These are phyloP conservation scores for Meda fulgida DNA, from an alignment of 2,797 vertebrate genomes.

Conservation along the genomic window DNA sequence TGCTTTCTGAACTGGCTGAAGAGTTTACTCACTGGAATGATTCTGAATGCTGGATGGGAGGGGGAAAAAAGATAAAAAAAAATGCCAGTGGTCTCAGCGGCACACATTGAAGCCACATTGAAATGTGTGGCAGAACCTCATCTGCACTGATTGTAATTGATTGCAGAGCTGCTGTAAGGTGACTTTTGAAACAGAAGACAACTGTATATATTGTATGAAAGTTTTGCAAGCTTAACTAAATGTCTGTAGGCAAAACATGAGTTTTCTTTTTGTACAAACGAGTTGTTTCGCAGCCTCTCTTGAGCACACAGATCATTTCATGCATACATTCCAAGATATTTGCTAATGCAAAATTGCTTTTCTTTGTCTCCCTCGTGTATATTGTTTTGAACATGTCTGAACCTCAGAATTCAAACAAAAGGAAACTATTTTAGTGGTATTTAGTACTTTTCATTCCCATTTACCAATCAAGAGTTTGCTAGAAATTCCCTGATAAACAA, in stretches of 20 bases:
- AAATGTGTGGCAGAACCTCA: conserved; percentile 60
- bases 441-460: not conserved
- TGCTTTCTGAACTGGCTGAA: conserved; percentile 64
- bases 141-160: conserved; percentile 33
- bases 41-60: conserved; percentile 52
- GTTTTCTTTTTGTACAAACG: not conserved
- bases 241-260: not conserved
- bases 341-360: not conserved
- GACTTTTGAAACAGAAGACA: conserved; percentile 18
- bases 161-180: conserved; percentile 37
- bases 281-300: not conserved
- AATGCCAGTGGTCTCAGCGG: conserved; percentile 56
- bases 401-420: not conserved
- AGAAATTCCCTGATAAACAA: not conserved
- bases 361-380: not conserved
- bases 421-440: not conserved
- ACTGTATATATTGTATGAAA: not conserved
- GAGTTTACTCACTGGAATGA: conserved; percentile 64
- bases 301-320: not conserved
- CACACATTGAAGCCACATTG: conserved; percentile 60
- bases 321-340: not conserved
- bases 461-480: not conserved
- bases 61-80: conserved; percentile 58
- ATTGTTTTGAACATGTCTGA: not conserved
- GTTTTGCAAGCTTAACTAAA: not conserved